Evolutionary conservation across 1,140 invertebrate genomes (phyloP).

Genomic region (Parapsyche elsis): DNA sequence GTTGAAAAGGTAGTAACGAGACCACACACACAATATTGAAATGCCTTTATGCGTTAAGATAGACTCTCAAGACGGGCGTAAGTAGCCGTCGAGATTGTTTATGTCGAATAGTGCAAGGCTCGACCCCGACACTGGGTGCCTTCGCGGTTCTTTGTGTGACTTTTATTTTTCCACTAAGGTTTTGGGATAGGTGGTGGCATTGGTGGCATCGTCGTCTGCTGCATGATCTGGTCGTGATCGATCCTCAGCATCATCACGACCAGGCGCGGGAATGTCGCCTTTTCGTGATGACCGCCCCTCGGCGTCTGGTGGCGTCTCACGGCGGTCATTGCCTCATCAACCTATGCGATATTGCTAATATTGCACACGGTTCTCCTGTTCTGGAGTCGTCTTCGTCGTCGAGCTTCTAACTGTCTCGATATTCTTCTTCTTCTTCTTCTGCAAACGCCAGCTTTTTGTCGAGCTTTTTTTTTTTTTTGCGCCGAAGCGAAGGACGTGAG

Average conservation of each 20-base stretch:
- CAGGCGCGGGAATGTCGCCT: slow-evolving; percentile 48
- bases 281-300: slow-evolving; percentile 44
- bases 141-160: background rate
- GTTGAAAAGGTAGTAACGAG: background rate
- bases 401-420: background rate
- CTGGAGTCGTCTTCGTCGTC: background rate
- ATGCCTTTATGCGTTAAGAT: background rate
- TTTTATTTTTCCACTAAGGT: background rate
- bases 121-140: background rate
- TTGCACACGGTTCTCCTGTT: no score
- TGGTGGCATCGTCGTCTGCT: background rate
- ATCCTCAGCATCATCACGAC: slow-evolving; percentile 17
- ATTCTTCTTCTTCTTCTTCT: background rate
- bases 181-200: background rate
- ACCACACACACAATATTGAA: slow-evolving; percentile 1
- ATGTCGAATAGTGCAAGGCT: background rate
- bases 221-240: slow-evolving; percentile 10
- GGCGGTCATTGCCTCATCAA: slow-evolving; percentile 31
- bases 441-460: background rate
- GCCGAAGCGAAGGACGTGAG: slow-evolving; percentile 3
- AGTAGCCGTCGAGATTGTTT: no score
- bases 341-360: background rate
- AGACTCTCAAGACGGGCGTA: background rate
- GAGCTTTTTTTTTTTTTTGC: background rate
- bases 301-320: background rate